Evolutionary conservation across 2,797 vertebrate species (phyloP).

Genomic region (Platalea minor): DNA sequence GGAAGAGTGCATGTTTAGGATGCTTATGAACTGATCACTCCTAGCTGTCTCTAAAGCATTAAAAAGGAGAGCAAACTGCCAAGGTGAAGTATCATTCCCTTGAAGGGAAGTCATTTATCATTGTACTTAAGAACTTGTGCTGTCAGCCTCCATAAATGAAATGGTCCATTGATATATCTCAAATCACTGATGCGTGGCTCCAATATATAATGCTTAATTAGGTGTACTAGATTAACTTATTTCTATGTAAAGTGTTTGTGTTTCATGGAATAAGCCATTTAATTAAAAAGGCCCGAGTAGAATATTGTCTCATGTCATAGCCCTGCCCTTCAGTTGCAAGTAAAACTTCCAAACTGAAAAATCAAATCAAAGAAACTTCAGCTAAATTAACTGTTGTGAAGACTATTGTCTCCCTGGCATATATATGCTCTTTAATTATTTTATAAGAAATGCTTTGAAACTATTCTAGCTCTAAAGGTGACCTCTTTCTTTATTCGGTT

Average conservation of each 20-base stretch:
- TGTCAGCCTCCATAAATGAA: conserved; percentile 70
- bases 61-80: conserved; percentile 37
- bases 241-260: conserved; percentile 67
- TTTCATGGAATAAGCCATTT: conserved; percentile 43
- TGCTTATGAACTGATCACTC: conserved; percentile 58
- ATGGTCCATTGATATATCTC: conserved; percentile 61
- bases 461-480: neutral
- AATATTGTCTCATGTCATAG: neutral
- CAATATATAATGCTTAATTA: conserved; percentile 74
- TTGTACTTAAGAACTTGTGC: conserved; percentile 65
- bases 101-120: conserved; percentile 70
- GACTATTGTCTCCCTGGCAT: neutral
- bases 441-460: neutral
- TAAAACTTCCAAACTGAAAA: conserved; percentile 38
- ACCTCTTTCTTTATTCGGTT: neutral
- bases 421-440: neutral
- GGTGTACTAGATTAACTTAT: conserved; percentile 65
- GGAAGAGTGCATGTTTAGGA: conserved; percentile 37
- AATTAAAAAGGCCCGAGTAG: conserved; percentile 29
- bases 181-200: conserved; percentile 51
- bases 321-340: neutral
- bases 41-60: conserved; percentile 43
- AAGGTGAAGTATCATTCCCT: conserved; percentile 69
- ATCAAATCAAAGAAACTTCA: neutral
- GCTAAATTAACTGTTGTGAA: neutral